Base-by-base conservation (phyloP, 92 coral and sea anemone species). In the Epizoanthus scotinus region DNA sequence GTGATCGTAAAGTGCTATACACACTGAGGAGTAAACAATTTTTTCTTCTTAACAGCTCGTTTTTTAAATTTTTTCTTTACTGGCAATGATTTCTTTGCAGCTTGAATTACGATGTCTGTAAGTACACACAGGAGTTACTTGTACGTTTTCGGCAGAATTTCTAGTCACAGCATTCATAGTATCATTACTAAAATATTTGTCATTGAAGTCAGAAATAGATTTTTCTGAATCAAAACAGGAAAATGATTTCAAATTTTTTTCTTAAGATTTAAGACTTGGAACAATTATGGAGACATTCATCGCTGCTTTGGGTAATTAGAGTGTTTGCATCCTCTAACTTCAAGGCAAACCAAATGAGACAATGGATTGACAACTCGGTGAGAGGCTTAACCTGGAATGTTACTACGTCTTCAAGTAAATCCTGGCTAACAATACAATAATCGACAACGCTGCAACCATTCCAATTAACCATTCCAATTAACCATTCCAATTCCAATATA, bases 391-490 rank as follows among this genome's bases (percentile, higher is more conserved):
- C 53, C 42, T 36, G 53, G 34, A 66, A 66, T 9, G 71, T 15
- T 15, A 66, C 24, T 66, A 66, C 71, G 44, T 66, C 71, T 31
- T 66, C 19, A 50, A 66, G 71, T 25, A 17, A 50, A 0, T 66
- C 71, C 3, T 66, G 3, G 20, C 71, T 66, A 31, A n/a, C 53
- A 34, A 64, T 21, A 25, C 68, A 63, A 38, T 63, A 26, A 17
- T 63, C 68, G 8, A 63, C 68, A 26, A 63, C 68, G 25, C 69
- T 64, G 28, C 69, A 64, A 6, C 44, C 69, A 64, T 29, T 64
- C 69, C 69, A 64, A 26, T 26, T 66, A 34, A 66, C n/a, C n/a
- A n/a, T n/a, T n/a, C n/a, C n/a, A n/a, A n/a, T n/a, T n/a, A n/a
- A n/a, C n/a, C n/a, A n/a, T n/a, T n/a, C n/a, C n/a, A n/a, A n/a